Evolutionary conservation across 2,113 vertebrate genomes (phyloP), one percentile per base, ranked within the genome.

Genomic region (Dipodomys ordii): DNA sequence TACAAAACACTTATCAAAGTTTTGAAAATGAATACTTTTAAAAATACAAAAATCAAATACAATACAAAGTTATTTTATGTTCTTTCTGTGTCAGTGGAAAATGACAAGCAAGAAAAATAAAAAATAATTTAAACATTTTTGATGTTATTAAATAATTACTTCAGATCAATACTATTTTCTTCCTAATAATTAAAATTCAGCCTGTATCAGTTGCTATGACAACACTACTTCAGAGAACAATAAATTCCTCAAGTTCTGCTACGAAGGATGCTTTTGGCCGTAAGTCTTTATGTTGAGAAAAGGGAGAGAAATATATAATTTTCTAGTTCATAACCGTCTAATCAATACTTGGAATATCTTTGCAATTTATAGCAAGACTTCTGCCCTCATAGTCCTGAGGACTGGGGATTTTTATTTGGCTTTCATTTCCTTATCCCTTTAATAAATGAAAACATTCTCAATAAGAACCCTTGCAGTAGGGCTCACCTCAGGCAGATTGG

Each of bases 181-280:
- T 95, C 92, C 84, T 88, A 46, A 85, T 96, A 97, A 98, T 98
- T 98, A 97, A 98, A 97, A 98, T 97, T 96, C 97, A 1, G 0
- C 94, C 78, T 95, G 95, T 80, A 95, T 73, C 90, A 96, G 97
- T 98, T 98, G 95, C 97, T 97, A 98, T 98, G 97, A 96, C 93
- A 98, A 96, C 97, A 95, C 49, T 97, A 97, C 49, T 92, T 97
- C 91, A 28, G 62, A 73, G 87, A 96, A 98, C 94, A 97, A 97
- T 95, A 95, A 95, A 97, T 94, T 96, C 88, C 57, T 96, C 94
- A 96, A 92, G 91, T 96, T 97, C 92, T 93, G 76, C 30, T 88
- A 72, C 13, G 1, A 96, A 94, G 79, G 53, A 95, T 25, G 73
- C 62, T 89, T 27, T 77, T 7, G n/a, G 60, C 87, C 97, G 86